These are phyloP conservation scores for Carpatolechia fugitivella DNA, from an alignment of 2,888 invertebrate genomes.

Conservation along the genomic window DNA sequence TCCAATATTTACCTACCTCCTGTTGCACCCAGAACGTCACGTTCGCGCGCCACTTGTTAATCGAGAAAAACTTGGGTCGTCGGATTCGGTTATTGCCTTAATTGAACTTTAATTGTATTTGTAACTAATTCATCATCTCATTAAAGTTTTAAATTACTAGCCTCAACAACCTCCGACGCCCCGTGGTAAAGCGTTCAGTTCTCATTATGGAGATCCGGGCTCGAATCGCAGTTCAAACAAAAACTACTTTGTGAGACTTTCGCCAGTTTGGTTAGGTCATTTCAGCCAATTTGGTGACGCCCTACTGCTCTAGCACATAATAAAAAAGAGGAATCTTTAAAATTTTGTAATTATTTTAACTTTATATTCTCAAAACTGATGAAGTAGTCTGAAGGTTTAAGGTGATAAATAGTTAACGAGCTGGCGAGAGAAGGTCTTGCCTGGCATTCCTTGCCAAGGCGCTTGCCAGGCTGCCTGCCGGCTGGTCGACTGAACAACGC, in stretches of 20 bases:
- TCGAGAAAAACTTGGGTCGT: neutral
- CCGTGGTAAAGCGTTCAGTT: no score
- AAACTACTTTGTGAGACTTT: no score
- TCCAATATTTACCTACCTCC: slow-evolving; percentile 41
- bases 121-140: neutral
- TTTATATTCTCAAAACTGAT: no score
- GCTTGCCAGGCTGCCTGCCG: neutral
- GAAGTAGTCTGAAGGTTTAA: neutral
- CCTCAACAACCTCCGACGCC: no score
- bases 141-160: neutral
- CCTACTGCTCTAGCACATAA: no score
- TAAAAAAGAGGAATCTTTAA: no score
- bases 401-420: neutral
- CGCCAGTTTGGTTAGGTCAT: no score
- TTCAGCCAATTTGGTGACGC: no score
- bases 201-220: no score
- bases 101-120: neutral
- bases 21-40: slow-evolving; percentile 33
- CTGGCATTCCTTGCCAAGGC: slow-evolving; percentile 15
- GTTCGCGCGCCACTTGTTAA: neutral
- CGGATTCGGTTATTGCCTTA: neutral
- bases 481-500: neutral
- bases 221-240: no score
- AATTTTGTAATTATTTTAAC: no score
- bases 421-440: neutral